These are phyloP conservation scores for Diplodus sargus DNA, from an alignment of 2,797 vertebrate genomes.

Conservation along the genomic window DNA sequence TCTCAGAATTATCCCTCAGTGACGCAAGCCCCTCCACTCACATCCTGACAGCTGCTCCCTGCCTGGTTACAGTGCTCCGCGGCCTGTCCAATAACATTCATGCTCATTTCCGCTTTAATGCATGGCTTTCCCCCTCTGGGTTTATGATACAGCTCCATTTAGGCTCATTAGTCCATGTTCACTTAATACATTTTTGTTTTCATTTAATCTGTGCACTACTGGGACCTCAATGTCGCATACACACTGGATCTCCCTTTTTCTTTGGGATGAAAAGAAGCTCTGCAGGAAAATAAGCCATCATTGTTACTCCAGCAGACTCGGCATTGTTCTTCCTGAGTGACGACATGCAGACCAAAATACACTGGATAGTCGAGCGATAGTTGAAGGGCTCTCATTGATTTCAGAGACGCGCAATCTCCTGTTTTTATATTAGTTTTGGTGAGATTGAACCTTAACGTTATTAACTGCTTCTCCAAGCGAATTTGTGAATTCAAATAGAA, in stretches of 20 bases:
- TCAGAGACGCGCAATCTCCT: neutral
- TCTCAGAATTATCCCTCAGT: slow-evolving; percentile 82
- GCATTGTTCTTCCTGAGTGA: slow-evolving; percentile 32
- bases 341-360: neutral
- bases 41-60: slow-evolving; percentile 86
- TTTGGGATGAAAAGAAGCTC: slow-evolving; percentile 25
- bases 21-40: slow-evolving; percentile 85
- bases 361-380: neutral
- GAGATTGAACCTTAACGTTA: too few species aligned
- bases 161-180: slow-evolving; percentile 60
- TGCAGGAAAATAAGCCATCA: slow-evolving; percentile 33
- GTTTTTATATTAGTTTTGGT: neutral
- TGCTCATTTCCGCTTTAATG: slow-evolving; percentile 76
- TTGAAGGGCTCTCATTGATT: neutral
- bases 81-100: slow-evolving; percentile 79
- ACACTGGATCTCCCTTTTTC: slow-evolving; percentile 18
- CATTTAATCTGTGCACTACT: slow-evolving; percentile 48
- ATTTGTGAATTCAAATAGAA: too few species aligned
- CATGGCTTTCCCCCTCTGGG: slow-evolving; percentile 49
- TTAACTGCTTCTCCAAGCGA: too few species aligned
- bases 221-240: slow-evolving; percentile 32
- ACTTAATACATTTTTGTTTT: slow-evolving; percentile 39
- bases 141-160: slow-evolving; percentile 56
- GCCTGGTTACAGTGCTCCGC: slow-evolving; percentile 77
- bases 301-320: slow-evolving; percentile 14